Base-by-base conservation (phyloP, 2,113 vertebrate species). In the Macrotis lagotis region DNA sequence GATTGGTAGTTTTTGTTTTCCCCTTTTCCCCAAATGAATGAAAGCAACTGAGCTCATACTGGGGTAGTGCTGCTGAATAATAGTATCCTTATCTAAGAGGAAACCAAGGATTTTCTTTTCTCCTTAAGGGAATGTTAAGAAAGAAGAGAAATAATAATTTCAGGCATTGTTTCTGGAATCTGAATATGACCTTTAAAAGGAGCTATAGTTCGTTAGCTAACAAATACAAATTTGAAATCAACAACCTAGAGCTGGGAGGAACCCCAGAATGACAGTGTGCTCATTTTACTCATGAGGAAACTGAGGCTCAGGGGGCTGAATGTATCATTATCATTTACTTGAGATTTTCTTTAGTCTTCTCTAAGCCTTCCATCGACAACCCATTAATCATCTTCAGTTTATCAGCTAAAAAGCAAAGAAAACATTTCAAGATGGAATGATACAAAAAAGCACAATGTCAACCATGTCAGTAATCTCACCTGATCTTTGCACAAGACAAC, bases 271-370 rank as follows among this genome's bases (percentile, higher is more conserved):
- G 8, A 25, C 26, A 55, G 10, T 28, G 8, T 55, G 53, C 53
- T 28, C 53, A 28, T 55, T 55, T 55, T 55, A 28, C 53, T 12
- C 2, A 12, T 28, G 53, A 52, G 53, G 53, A 55, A 55, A 66
- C 31, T 37, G 59, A 66, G 59, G 31, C 31, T 37, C 59, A 37
- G 12, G n/a, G 59, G 59, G 31, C 48, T 24, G 94, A 31, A 88
- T n/a, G 44, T 91, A 26, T 93, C 24, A 19, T 88, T 95, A 49
- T 66, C 28, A 37, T 66, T 31, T 31, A 53, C 55, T 28, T 66
- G 59, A 66, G 25, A 14, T 95, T 93, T 97, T 93, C 90, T 37
- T 49, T 93, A 49, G 90, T 47, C 59, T 24, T 91, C 22, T 50
- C 11, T 3, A 88, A 88, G 59, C 83, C 93, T 89, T 4, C 91